Percentiles rank a stretch among this genome's conserved stretches.
phyloP scores from a whole-genome alignment of 2,888 invertebrate genomes.

The Orthonychiurus folsomi region DNA sequence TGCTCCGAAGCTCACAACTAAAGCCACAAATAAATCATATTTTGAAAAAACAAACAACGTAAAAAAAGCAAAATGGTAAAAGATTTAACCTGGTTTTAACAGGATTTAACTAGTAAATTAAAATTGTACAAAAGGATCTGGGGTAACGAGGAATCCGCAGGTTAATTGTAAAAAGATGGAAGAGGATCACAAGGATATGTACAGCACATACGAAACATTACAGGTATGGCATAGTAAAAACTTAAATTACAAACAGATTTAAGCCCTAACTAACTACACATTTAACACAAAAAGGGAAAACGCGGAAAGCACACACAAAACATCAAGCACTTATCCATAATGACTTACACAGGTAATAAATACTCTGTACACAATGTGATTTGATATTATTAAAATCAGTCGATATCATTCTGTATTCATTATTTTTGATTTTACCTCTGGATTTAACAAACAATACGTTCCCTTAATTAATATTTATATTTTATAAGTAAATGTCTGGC shows the following conservation, averaged over 20 bases:
- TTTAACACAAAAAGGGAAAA: not conserved
- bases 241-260: not conserved
- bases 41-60: not conserved
- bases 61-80: not conserved
- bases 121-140: too few species aligned
- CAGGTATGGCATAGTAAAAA: not conserved
- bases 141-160: too few species aligned
- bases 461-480: too few species aligned
- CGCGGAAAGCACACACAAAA: not conserved
- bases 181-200: too few species aligned
- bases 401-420: conserved; percentile 21
- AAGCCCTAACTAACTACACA: not conserved
- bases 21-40: not conserved
- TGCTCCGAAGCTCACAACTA: conserved; percentile 5
- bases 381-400: conserved; percentile 28
- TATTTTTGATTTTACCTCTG: conserved; percentile 19
- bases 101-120: too few species aligned
- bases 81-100: too few species aligned
- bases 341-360: not conserved
- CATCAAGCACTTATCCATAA: not conserved
- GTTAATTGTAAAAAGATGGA: too few species aligned
- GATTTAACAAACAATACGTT: conserved; percentile 23
- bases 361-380: not conserved
- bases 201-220: not conserved
- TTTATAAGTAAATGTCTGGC: too few species aligned